Evolutionary conservation across 1,140 invertebrate species (phyloP).

Genomic region (Micrasema longulum): DNA sequence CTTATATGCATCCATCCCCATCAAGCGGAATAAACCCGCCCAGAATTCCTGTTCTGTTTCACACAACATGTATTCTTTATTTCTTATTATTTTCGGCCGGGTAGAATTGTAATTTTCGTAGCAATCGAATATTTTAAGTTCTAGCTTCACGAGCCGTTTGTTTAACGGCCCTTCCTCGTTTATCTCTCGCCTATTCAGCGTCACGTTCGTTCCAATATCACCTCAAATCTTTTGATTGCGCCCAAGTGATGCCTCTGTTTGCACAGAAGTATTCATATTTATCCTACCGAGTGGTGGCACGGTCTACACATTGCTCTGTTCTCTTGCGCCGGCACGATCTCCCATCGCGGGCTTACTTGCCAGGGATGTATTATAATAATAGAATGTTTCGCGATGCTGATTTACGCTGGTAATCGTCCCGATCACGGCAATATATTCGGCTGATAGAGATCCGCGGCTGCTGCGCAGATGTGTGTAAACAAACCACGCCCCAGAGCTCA

Average conservation of each 20-base stretch:
- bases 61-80: no score
- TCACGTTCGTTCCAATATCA: slow-evolving; percentile 47
- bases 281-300: slow-evolving; percentile 8
- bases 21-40: no score
- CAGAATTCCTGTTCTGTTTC: no score
- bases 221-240: slow-evolving; percentile 48
- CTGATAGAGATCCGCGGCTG: no score
- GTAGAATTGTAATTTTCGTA: no score
- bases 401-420: slow-evolving; percentile 14
- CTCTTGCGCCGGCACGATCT: slow-evolving; percentile 26
- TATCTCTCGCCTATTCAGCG: slow-evolving; percentile 18
- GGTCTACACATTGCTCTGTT: slow-evolving; percentile 10
- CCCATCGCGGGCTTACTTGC: not conserved
- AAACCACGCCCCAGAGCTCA: no score
- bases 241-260: slow-evolving; percentile 35
- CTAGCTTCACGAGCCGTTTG: not conserved
- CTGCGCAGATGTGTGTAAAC: no score
- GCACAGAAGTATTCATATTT: slow-evolving; percentile 39
- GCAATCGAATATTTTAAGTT: not conserved
- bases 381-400: not conserved
- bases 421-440: not conserved
- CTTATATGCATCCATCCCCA: no score
- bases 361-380: no score
- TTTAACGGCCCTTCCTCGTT: not conserved
- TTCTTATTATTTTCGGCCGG: no score